Evolutionary conservation across 1,140 invertebrate species (phyloP).

Genomic region (Phymastichus coffea): DNA sequence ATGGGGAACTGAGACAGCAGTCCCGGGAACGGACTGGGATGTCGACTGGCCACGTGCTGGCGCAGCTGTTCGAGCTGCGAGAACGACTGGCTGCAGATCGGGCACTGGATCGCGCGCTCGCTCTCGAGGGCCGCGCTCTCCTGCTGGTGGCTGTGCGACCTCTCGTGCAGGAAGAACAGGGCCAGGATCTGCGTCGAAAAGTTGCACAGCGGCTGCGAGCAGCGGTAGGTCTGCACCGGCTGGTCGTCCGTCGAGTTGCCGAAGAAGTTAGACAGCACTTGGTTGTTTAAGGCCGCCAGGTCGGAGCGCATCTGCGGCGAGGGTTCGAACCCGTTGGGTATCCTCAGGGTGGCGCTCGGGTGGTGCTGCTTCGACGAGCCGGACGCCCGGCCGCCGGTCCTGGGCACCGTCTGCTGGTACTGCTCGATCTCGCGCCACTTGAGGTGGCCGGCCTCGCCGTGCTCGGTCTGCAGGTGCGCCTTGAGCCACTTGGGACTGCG

Average conservation of each 20-base stretch:
- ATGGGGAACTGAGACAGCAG: constrained; percentile 54
- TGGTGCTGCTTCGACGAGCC: constrained; percentile 43
- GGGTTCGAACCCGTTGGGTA: constrained; percentile 60
- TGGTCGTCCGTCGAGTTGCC: constrained; percentile 56
- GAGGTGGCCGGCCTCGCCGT: constrained; percentile 72
- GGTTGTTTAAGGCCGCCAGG: constrained; percentile 52
- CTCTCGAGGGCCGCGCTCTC: constrained; percentile 30
- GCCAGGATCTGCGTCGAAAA: constrained; percentile 87
- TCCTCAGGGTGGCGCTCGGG: constrained; percentile 60
- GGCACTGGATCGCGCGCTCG: constrained; percentile 55
- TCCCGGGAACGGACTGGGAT: constrained; percentile 57
- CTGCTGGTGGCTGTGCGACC: constrained; percentile 66
- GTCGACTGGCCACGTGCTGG: constrained; percentile 61
- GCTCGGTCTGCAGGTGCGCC: constrained; percentile 84
- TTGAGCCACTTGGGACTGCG: constrained; percentile 88
- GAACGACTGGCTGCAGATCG: constrained; percentile 62
- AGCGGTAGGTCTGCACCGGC: constrained; percentile 75
- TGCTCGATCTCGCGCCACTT: constrained; percentile 69
- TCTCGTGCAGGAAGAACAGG: constrained; percentile 88
- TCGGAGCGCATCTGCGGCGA: constrained; percentile 40
- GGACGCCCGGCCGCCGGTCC: constrained; percentile 23
- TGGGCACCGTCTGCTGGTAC: constrained; percentile 39
- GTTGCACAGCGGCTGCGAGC: constrained; percentile 81
- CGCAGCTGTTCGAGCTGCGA: constrained; percentile 61
- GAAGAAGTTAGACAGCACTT: constrained; percentile 62